Evolutionary conservation across 1,140 invertebrate species (phyloP), one percentile per base, ranked within the genome.

Genomic region (Scaptomyza graminum): DNA sequence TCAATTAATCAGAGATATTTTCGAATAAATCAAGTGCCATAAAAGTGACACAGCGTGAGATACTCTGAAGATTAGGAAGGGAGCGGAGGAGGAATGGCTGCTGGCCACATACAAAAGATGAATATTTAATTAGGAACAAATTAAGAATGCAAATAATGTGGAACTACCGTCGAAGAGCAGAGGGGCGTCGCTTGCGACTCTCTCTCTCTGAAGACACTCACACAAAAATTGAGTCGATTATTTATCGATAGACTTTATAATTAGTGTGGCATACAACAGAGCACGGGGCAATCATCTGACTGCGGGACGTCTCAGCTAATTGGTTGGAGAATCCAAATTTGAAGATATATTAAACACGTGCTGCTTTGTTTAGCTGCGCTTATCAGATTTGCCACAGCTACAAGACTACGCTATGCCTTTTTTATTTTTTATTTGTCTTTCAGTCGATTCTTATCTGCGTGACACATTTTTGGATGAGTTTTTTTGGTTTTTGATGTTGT

Each of bases 91-190:
- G 39, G 54, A 43, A 44, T 41, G 39, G 41, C 54, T 31, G 13
- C 16, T 56, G 44, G 3, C 64, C 70, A 61, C n/a, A 55, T 60
- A 75, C 67, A 75, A 75, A 81, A 88, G 83, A 79, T 89, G 83
- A 88, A 88, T 87, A 88, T 88, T 89, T 83, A 88, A 88, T 88
- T 88, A 74, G 76, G 72, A 88, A 89, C 76, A 83, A 88, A 88
- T 88, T 88, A 88, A 88, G 82, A 88, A 88, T 88, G 83, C 83
- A 88, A 88, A 88, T 88, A 88, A 88, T 76, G 71, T 83, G 78
- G 79, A 88, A 88, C 83, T 88, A 82, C 78, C 69, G 81, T 57
- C 76, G 73, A 44, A 55, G 47, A 44, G 59, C 31, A 34, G 31
- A 34, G 51, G 43, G 46, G 39, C 59, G 39, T 65, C 43, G 56